Evolutionary conservation across 2,888 invertebrate species (phyloP).

Genomic region (Phoenoteleia sp.): DNA sequence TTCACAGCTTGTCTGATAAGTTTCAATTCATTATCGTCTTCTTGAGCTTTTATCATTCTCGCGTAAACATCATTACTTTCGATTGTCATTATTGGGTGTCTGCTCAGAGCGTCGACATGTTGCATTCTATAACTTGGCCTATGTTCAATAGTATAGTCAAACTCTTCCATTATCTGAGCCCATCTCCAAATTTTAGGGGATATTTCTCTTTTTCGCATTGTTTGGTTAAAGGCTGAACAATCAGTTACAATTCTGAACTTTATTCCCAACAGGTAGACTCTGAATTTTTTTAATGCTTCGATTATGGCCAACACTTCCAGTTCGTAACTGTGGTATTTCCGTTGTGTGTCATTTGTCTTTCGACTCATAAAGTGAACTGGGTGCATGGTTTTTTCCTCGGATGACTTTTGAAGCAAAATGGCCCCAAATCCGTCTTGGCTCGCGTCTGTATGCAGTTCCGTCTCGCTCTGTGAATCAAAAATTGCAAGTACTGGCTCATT

Average conservation of each 20-base stretch:
- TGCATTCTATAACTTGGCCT: too few species aligned
- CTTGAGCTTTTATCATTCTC: not conserved
- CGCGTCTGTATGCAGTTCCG: not conserved
- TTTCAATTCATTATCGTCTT: not conserved
- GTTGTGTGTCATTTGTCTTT: not conserved
- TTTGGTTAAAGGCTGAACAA: not conserved
- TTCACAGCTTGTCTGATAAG: not conserved
- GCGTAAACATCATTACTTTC: not conserved
- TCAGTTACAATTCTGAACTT: not conserved
- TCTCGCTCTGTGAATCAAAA: not conserved
- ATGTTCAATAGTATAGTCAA: too few species aligned
- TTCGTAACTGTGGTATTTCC: constrained; percentile 50
- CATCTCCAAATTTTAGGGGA: not conserved
- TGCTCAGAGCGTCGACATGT: too few species aligned
- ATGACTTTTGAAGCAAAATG: not conserved
- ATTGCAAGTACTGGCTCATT: not conserved
- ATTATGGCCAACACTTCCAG: constrained; percentile 72
- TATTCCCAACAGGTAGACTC: not conserved
- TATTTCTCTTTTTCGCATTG: too few species aligned
- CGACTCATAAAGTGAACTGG: not conserved
- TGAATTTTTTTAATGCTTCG: constrained; percentile 34
- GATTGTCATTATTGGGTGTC: constrained; percentile 49
- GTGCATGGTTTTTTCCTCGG: not conserved
- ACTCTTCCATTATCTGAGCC: too few species aligned
- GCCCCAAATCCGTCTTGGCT: not conserved